Base-by-base conservation (phyloP, 1,140 invertebrate species). In the Drosophila nannoptera region DNA sequence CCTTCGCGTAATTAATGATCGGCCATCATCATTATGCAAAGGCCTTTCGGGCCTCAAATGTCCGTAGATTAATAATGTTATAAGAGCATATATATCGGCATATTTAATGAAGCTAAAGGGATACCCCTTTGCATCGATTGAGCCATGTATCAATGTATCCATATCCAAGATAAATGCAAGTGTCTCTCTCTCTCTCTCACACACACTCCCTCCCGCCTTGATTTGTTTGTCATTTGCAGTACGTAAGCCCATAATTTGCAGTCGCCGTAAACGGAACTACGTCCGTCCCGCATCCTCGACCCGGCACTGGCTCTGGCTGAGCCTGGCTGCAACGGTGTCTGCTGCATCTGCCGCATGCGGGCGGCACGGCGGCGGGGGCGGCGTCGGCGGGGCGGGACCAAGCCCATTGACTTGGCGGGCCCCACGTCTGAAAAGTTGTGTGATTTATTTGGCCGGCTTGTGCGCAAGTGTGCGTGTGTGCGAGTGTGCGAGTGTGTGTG, bases 391-490 rank as follows among this genome's bases (percentile, higher is more conserved):
- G 5, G 22, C 31, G 48, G 12, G n/a, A 8, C 48, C 11, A n/a
- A 43, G 43, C 50, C 45, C 61, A 42, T 11, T 62, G 50, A 69
- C 65, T 75, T 75, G 67, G 60, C 67, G 52, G 68, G 62, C 60
- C 73, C 69, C 69, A 66, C 67, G 80, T 84, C 80, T 84, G 80
- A 71, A 74, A 84, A 84, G 81, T 80, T 84, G 66, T 84, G 80
- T 84, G 80, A 84, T 84, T 84, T 84, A 84, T 84, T 86, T 77
- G 80, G 69, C 72, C 81, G 81, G 66, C 81, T 71, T 69, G 46
- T 71, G 46, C 49, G 46, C 48, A 53, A 61, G 11, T 61, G 35
- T 60, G 48, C 40, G 42, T 53, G 1, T 33, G 38, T 3, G 11
- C 12, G 64, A 68, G 59, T 75, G 35, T 59, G 50, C 62, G 45